A percentile compares a stretch with the other conserved stretches of the same genome.
Evolutionary conservation across 1,140 invertebrate species (phyloP).

Genomic region (Bombus affinis): DNA sequence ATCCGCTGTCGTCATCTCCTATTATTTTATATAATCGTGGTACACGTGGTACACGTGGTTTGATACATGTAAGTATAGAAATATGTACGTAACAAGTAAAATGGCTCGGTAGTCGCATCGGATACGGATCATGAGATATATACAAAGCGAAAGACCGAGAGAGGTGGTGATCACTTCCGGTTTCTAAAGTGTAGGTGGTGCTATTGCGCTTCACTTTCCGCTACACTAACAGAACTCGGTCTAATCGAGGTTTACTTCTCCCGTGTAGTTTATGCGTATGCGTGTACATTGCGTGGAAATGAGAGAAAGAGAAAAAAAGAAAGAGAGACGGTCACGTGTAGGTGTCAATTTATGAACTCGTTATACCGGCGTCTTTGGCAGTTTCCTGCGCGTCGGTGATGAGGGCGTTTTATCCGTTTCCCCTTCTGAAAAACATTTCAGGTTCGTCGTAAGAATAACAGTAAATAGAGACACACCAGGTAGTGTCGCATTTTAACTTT

Average conservation of each 20-base stretch:
- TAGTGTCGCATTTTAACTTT: neutral
- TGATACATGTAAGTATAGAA: too few relatives aligned
- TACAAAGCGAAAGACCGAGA: conserved; percentile 43
- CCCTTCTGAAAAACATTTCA: conserved; percentile 85
- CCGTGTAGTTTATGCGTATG: conserved; percentile 59
- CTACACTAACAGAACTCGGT: conserved; percentile 53
- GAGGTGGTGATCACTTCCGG: conserved; percentile 9
- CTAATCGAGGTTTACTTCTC: conserved; percentile 56
- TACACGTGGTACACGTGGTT: neutral
- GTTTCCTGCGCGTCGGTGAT: conserved; percentile 94
- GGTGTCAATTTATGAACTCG: conserved; percentile 82
- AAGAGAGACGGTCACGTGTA: conserved; percentile 78
- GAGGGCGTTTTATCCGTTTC: conserved; percentile 91
- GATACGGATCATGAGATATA: conserved; percentile 34
- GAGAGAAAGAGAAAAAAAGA: conserved; percentile 72
- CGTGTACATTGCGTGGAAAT: conserved; percentile 68
- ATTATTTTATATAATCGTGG: neutral
- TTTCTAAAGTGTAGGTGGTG: conserved; percentile 9
- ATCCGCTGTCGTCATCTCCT: neutral
- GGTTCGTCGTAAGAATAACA: conserved; percentile 24
- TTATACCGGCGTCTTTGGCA: conserved; percentile 97
- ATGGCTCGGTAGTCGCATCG: conserved; percentile 30
- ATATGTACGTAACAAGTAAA: neutral
- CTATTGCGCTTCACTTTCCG: conserved; percentile 29
- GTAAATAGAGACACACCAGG: too few relatives aligned